These are phyloP conservation scores for Chamaea fasciata DNA, from an alignment of 2,113 vertebrate species.

Conservation along the genomic window DNA sequence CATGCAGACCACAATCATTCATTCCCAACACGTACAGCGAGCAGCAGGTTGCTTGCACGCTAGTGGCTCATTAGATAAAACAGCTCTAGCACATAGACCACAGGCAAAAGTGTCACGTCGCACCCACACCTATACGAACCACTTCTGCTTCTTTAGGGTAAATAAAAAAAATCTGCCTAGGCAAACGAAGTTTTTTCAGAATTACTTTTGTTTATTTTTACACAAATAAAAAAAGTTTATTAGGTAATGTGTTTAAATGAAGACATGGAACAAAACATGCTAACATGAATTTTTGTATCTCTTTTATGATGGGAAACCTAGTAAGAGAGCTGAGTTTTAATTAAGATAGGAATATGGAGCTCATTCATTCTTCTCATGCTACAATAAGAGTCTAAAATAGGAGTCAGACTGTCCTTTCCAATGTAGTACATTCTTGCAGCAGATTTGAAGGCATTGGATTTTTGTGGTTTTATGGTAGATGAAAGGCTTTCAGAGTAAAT, in stretches of 20 bases:
- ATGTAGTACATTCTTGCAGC: background rate
- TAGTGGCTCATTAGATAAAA: slow-evolving; percentile 17
- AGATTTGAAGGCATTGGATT: background rate
- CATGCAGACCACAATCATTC: slow-evolving; percentile 37
- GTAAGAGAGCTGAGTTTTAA: background rate
- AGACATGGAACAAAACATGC: background rate
- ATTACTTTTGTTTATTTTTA: background rate
- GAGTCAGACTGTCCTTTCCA: background rate
- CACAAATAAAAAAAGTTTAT: background rate
- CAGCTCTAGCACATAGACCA: slow-evolving; percentile 49
- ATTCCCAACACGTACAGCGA: background rate
- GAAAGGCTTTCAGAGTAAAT: background rate
- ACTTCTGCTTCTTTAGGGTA: background rate
- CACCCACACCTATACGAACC: slow-evolving; percentile 37
- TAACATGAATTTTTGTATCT: background rate
- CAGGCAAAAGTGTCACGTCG: slow-evolving; percentile 56
- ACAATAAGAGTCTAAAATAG: background rate
- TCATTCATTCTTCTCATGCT: background rate
- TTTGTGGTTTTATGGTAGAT: background rate
- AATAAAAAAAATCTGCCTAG: background rate
- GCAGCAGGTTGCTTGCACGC: background rate
- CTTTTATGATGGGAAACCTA: background rate
- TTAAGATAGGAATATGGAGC: background rate
- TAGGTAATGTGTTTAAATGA: background rate
- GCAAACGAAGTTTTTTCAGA: background rate